Conservation (phyloP, 1,140 invertebrate genomes). For the Drosophila simulans region DNA sequence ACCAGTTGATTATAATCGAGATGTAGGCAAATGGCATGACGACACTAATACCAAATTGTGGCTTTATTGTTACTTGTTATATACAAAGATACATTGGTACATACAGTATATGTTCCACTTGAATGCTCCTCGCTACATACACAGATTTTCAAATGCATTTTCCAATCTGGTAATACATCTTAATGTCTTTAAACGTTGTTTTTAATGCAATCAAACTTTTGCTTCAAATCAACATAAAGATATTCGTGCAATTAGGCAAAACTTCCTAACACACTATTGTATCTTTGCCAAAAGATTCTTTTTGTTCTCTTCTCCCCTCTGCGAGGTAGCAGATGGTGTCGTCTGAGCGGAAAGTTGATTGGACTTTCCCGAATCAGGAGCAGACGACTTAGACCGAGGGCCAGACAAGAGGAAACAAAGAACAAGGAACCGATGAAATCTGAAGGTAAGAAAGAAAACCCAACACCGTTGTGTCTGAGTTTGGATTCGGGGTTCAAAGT, state of each 20-base stretch:
- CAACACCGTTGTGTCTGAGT: background rate
- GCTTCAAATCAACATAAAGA: background rate
- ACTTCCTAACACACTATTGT: background rate
- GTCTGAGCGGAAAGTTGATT: slow-evolving; percentile 29
- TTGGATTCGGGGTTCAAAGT: slow-evolving; percentile 11
- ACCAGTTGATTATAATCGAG: slow-evolving; percentile 31
- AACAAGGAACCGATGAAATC: slow-evolving; percentile 13
- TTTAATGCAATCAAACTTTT: too few relatives aligned
- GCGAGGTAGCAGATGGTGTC: slow-evolving; percentile 5
- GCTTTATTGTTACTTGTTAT: slow-evolving; percentile 1
- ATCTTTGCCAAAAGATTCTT: background rate
- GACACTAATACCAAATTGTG: slow-evolving; percentile 18
- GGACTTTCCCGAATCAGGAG: slow-evolving; percentile 28
- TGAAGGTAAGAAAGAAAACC: slow-evolving; percentile 8
- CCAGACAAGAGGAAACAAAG: slow-evolving; percentile 35
- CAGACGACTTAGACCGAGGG: slow-evolving; percentile 15
- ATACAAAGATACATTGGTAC: background rate
- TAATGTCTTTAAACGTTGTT: background rate
- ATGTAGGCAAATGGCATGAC: slow-evolving; percentile 28
- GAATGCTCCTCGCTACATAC: background rate
- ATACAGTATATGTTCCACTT: slow-evolving; percentile 1
- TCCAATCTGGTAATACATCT: background rate
- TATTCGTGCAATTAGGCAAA: background rate
- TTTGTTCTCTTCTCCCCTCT: too few relatives aligned
- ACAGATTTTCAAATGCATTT: background rate